Evolutionary conservation across 2,888 invertebrate genomes (phyloP).

Genomic region (Sylvicola cinctus): DNA sequence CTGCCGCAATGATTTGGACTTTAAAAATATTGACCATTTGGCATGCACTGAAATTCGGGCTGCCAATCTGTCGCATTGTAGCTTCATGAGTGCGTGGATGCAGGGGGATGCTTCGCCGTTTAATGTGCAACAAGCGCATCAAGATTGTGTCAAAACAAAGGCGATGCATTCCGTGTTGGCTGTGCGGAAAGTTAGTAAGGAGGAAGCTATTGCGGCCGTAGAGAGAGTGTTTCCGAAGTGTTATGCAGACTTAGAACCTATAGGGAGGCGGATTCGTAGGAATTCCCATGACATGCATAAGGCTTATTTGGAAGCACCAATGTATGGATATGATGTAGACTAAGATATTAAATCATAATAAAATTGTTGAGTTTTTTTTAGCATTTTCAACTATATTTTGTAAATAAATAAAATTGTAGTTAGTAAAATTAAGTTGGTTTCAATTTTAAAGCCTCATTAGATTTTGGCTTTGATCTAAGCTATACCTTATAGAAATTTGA

Average conservation of each 20-base stretch:
- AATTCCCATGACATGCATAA: conserved; percentile 55
- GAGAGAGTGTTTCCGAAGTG: conserved; percentile 79
- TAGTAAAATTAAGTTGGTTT: no score
- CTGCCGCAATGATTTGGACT: conserved; percentile 73
- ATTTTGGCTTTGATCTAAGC: no score
- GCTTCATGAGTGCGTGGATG: conserved; percentile 57
- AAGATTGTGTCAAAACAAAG: conserved; percentile 78
- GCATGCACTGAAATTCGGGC: conserved; percentile 93
- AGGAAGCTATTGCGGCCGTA: conserved; percentile 54
- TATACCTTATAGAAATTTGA: no score
- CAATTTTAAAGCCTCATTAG: no score
- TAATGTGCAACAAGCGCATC: conserved; percentile 53
- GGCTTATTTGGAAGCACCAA: conserved; percentile 54
- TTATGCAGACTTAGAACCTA: conserved; percentile 80
- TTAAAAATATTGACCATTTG: conserved; percentile 73
- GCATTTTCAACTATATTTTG: no score
- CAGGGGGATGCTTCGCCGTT: conserved; percentile 56
- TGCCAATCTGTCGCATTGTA: conserved; percentile 85
- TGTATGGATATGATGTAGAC: conserved; percentile 62
- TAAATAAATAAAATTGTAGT: no score
- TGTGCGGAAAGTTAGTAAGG: conserved; percentile 48
- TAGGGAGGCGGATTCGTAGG: conserved; percentile 55
- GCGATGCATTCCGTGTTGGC: conserved; percentile 67
- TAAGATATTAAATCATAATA: no score
- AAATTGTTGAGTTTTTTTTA: no score